Percentiles rank a stretch among this genome's conserved stretches.
Conservation (phyloP, 1,140 invertebrate species). For the Aricia agestis region DNA sequence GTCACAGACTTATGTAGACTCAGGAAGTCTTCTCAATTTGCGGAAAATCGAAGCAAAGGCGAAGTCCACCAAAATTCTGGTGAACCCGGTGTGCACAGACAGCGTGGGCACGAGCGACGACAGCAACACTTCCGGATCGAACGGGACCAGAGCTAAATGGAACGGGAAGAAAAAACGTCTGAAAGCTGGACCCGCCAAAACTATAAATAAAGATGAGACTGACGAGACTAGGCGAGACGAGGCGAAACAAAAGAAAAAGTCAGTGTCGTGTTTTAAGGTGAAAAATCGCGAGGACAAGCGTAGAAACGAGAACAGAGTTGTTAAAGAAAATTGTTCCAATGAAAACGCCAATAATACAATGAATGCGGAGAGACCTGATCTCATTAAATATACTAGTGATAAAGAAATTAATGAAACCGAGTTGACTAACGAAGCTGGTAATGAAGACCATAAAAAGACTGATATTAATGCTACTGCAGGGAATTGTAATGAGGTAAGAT, state of each 20-base stretch:
- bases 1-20: constrained; percentile 47
- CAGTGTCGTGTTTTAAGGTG: constrained; percentile 70
- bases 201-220: constrained; percentile 41
- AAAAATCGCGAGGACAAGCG: constrained; percentile 58
- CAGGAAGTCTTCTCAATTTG: constrained; percentile 60
- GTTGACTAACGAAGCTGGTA: constrained; percentile 45
- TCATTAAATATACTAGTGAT: constrained; percentile 57
- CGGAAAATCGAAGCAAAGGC: constrained; percentile 66
- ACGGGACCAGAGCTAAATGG: constrained; percentile 47
- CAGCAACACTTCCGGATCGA: constrained; percentile 43
- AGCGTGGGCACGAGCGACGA: constrained; percentile 59
- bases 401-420: constrained; percentile 53
- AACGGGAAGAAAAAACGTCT: constrained; percentile 68
- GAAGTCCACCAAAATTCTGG: constrained; percentile 71
- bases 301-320: constrained; percentile 52
- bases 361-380: constrained; percentile 50
- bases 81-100: constrained; percentile 66
- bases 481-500: constrained; percentile 53
- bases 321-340: constrained; percentile 58
- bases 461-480: constrained; percentile 40
- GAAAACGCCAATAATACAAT: constrained; percentile 63
- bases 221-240: constrained; percentile 50
- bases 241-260: constrained; percentile 58
- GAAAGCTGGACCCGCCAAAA: constrained; percentile 45
- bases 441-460: constrained; percentile 42